Evolutionary conservation across 2,113 vertebrate species (phyloP), one percentile per base, ranked within the genome.

Genomic region (Notarius quadriscutis): DNA sequence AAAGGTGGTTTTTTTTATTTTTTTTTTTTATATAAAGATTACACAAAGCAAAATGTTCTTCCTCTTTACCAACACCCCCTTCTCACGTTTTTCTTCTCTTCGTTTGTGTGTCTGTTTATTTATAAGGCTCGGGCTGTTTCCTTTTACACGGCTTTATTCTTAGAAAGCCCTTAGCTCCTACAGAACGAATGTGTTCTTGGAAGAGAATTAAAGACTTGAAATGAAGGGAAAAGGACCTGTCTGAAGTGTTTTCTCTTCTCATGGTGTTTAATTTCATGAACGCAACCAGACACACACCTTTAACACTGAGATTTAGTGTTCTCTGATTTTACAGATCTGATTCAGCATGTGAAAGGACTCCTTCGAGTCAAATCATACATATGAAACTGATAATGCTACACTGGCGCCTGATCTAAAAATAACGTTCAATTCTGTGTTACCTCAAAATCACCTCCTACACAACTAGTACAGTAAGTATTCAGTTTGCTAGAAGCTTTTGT

Each of bases 191-290:
- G 41, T 75, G 18, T 78, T 27, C 75, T 15, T 12, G 75, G 53
- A n/a, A 53, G 25, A n/a, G 75, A 53, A 78, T 78, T 78, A 53
- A 78, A 78, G 75, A 78, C 50, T n/a, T 77, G 50, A 77, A 77
- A 41, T 41, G 48, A 17, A 0, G 17, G 14, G 69, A 72, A 18
- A 9, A 34, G 4, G 6, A 30, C 4, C 30, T 41, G 69, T 41
- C 0, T 18, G 10, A 9, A 41, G 71, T 9, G 20, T 25, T 74
- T 51, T 51, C 10, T 75, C 10, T 75, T 18, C 18, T 50, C 4
- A 0, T 5, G 0, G 18, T 34, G n/a, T 65, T 67, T 12, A 11
- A 67, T 34, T 69, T 34, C 67, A 69, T 7, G 2, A 74, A 48
- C 48, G 10, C 7, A 74, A 10, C 14, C 27, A 18, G 30, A 71